Percentiles rank a stretch among this genome's conserved stretches.
These are phyloP conservation scores for Euura lappo DNA, from an alignment of 1,140 invertebrate genomes.

Conservation along the genomic window DNA sequence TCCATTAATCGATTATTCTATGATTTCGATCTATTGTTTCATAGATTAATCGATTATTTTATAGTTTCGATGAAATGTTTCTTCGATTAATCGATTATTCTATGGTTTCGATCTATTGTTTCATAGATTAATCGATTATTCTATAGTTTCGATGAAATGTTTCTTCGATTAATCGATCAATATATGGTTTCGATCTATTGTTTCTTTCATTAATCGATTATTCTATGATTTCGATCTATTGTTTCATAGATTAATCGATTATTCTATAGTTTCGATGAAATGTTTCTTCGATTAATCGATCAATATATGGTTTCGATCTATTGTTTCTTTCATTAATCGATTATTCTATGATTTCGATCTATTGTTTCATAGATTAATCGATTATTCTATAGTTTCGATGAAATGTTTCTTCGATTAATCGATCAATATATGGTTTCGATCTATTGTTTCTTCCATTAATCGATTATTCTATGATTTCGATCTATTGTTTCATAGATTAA, in stretches of 20 bases:
- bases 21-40: background rate
- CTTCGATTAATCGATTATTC: background rate
- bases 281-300: too few relatives aligned
- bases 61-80: background rate
- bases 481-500: too few relatives aligned
- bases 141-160: background rate
- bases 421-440: slow-evolving; percentile 4
- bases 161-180: too few relatives aligned
- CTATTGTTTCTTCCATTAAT: too few relatives aligned
- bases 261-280: background rate
- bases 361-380: too few relatives aligned
- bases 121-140: background rate
- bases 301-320: slow-evolving; percentile 4
- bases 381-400: background rate
- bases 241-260: too few relatives aligned
- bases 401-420: too few relatives aligned
- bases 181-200: background rate
- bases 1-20: slow-evolving; percentile 16
- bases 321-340: too few relatives aligned
- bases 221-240: slow-evolving; percentile 4
- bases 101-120: background rate
- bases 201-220: too few relatives aligned
- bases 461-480: slow-evolving; percentile 11
- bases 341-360: slow-evolving; percentile 7
- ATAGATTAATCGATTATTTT: background rate